A percentile compares a stretch with the other conserved stretches of the same genome.
These are phyloP conservation scores for Alces alces DNA, from an alignment of 2,113 vertebrate genomes.

Conservation along the genomic window DNA sequence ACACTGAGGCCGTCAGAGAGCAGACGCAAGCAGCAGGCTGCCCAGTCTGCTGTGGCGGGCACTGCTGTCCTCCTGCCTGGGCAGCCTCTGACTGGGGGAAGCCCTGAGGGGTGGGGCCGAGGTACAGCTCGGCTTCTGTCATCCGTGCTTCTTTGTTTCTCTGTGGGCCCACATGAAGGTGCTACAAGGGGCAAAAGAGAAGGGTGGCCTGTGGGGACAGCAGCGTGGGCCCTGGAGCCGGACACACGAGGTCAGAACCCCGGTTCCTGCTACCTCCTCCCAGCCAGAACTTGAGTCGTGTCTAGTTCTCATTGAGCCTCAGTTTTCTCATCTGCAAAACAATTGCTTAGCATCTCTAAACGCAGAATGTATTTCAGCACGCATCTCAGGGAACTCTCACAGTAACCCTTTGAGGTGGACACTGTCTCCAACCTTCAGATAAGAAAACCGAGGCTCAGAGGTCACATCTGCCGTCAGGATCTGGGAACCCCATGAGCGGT, in stretches of 20 bases:
- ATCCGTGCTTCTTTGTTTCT: not conserved
- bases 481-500: too few relatives aligned
- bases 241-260: not conserved
- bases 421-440: not conserved
- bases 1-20: not conserved
- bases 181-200: too few relatives aligned
- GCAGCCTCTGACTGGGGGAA: not conserved
- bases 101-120: not conserved
- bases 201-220: rapidly evolving
- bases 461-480: not conserved
- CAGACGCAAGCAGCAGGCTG: not conserved
- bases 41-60: rapidly evolving
- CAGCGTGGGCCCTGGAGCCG: not conserved
- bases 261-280: not conserved
- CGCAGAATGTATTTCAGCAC: not conserved
- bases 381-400: not conserved
- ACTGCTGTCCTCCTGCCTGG: not conserved
- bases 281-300: not conserved
- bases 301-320: not conserved
- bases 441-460: not conserved
- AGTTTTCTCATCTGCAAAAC: not conserved
- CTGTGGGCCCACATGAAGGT: not conserved
- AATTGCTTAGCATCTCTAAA: not conserved
- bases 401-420: not conserved
- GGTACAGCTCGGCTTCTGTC: not conserved